A percentile compares a stretch with the other conserved stretches of the same genome.
Evolutionary conservation across 2,113 vertebrate species (phyloP).

Genomic region (Mustelus asterias): DNA sequence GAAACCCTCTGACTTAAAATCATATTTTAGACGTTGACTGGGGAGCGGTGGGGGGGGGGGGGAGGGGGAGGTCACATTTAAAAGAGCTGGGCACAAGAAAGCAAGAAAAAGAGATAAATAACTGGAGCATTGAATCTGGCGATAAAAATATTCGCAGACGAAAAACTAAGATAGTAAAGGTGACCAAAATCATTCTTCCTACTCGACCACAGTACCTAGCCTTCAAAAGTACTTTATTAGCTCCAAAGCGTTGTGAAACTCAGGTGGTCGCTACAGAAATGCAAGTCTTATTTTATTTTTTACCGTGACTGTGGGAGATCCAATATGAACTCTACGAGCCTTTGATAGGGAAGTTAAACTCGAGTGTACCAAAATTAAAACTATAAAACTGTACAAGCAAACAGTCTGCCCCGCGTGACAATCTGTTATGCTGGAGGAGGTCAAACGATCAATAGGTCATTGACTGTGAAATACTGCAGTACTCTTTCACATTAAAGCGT

Average conservation of each 20-base stretch:
- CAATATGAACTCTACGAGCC: neutral
- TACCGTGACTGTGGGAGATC: neutral
- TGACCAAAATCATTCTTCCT: neutral
- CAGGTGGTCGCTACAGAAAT: neutral
- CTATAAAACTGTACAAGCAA: conserved; percentile 13
- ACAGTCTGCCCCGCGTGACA: neutral
- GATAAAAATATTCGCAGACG: neutral
- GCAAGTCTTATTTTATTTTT: too few species aligned
- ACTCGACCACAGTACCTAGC: neutral
- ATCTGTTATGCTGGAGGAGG: neutral
- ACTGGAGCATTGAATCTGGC: neutral
- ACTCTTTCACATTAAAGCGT: too few species aligned
- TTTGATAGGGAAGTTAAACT: neutral
- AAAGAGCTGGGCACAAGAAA: neutral
- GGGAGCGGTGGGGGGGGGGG: too few species aligned
- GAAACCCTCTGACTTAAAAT: neutral
- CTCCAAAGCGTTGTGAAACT: neutral
- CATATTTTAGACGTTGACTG: neutral
- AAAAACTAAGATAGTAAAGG: neutral
- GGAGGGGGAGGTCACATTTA: neutral
- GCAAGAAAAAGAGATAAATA: neutral
- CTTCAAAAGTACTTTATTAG: neutral
- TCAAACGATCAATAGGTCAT: neutral
- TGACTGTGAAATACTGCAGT: neutral
- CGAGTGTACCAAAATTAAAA: conserved; percentile 12